Base-by-base conservation (phyloP, 2,888 invertebrate species). In the Limenitis camilla region DNA sequence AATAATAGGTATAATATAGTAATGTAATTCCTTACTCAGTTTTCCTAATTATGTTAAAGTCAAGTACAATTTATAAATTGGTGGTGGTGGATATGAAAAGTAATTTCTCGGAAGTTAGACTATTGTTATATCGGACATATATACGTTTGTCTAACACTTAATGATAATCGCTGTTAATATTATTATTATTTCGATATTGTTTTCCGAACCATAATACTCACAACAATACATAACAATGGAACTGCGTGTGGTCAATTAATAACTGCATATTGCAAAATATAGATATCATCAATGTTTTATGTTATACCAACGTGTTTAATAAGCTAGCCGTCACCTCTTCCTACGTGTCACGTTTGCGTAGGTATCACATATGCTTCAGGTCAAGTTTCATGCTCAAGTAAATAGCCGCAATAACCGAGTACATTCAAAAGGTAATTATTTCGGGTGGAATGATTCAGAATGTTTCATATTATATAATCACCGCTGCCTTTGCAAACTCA, bases 241-340 rank as follows among this genome's bases (percentile, higher is more conserved):
- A 9, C 5, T 35, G 67, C 70, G 75, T 79, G 77, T 73, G 76
- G 76, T 74, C 74, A 75, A 63, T 69, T 69, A 67, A 68, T 78
- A 77, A 74, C 75, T 77, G 78, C 62, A 69, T 67, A 63, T 64
- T 65, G 67, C 71, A 65, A 69, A 69, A 56, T 54, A 54, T 45
- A 64, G 68, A 71, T 71, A 71, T 67, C 65, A 65, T 63, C 64
- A 57, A 54, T 61, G 62, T 63, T 61, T 61, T 55, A 52, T 55
- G 53, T 60, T 58, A 59, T 52, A 50, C 33, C 51, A 48, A 53
- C 46, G 53, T 54, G 60, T 61, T 53, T 60, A 58, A 58, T 64
- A 62, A 62, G 53, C 50, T 52, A 49, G 47, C n/a, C 63, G 42
- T 40, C 46, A 41, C 44, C 27, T 19, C 7, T 35, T 10, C 10